Base-by-base conservation (phyloP, 2,888 invertebrate species). In the Stenchaetothrips biformis region DNA sequence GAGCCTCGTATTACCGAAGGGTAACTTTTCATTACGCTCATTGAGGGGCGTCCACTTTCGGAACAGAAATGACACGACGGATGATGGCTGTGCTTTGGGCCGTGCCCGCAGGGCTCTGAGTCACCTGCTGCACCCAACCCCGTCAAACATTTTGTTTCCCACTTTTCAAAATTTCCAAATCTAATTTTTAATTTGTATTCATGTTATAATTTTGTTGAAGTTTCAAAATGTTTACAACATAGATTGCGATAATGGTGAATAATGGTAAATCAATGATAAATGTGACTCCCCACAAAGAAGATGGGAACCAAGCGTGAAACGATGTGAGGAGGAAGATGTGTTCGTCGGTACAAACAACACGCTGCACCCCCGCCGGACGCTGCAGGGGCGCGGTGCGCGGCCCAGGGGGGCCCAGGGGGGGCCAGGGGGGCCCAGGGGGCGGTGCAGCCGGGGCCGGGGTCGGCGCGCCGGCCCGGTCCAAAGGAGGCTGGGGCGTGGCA, bases 401-500 rank as follows among this genome's bases (percentile, higher is more conserved):
- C 2, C 37, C 2, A 37, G 37, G 1, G 37, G 37, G 37, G 37
- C 37, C 37, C 37, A 37, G 37, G 37, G 37, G 37, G 2, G 1
- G 37, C 37, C 2, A 37, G 37, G 1, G 37, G 37, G 37, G 37
- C 37, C 37, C 37, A 37, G 37, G 37, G 37, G 37, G 37, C 37
- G 37, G 37, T 37, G 4, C 37, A n/a, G n/a, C n/a, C n/a, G n/a
- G 37, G 80, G 47, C 53, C 78, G 59, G 78, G 80, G 67, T 62
- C 25, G 67, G 79, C 62, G 79, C 79, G 77, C 48, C 18, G 47
- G 79, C 62, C 62, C 79, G 62, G 80, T 67, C 62, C 74, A 80
- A 67, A 48, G 79, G 82, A 79, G 80, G 62, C 78, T 67, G 81
- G 79, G 79, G 81, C 48, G 78, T 78, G 81, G 79, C 74, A 78